Evolutionary conservation across 2,888 invertebrate genomes (phyloP).

Genomic region (Xestia rhomboidea): DNA sequence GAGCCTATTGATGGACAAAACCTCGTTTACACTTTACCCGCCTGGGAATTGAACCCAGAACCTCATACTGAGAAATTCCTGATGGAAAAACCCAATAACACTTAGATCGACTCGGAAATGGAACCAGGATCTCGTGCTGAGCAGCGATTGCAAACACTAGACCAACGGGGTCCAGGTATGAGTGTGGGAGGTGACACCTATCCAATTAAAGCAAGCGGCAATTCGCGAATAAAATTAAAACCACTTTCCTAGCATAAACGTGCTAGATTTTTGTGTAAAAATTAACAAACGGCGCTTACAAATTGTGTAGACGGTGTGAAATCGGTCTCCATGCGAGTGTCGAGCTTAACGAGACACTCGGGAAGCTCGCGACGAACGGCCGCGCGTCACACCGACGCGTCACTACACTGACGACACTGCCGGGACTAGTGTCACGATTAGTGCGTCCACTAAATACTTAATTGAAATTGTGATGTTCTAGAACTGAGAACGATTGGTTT

Average conservation of each 20-base stretch:
- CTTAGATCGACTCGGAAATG: neutral
- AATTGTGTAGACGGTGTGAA: constrained; percentile 51
- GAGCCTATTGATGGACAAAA: neutral
- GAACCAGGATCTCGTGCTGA: neutral
- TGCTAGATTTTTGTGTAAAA: constrained; percentile 14
- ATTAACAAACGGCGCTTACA: constrained; percentile 15
- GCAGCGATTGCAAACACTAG: neutral
- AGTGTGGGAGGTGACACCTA: neutral
- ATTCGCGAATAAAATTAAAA: neutral
- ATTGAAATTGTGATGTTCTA: constrained; percentile 29
- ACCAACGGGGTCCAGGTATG: neutral
- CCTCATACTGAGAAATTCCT: neutral
- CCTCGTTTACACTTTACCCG: neutral
- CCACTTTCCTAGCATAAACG: neutral
- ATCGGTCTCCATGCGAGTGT: constrained; percentile 66
- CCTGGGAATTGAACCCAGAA: neutral
- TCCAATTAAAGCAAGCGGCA: too few relatives aligned
- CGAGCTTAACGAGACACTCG: constrained; percentile 69
- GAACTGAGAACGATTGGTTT: neutral
- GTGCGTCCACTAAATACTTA: constrained; percentile 12
- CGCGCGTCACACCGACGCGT: constrained; percentile 41
- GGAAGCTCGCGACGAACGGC: constrained; percentile 61
- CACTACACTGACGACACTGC: constrained; percentile 19
- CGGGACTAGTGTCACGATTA: constrained; percentile 31
- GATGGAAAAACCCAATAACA: neutral